These are phyloP conservation scores for Gila orcuttii DNA, from an alignment of 2,113 vertebrate genomes.

Conservation along the genomic window DNA sequence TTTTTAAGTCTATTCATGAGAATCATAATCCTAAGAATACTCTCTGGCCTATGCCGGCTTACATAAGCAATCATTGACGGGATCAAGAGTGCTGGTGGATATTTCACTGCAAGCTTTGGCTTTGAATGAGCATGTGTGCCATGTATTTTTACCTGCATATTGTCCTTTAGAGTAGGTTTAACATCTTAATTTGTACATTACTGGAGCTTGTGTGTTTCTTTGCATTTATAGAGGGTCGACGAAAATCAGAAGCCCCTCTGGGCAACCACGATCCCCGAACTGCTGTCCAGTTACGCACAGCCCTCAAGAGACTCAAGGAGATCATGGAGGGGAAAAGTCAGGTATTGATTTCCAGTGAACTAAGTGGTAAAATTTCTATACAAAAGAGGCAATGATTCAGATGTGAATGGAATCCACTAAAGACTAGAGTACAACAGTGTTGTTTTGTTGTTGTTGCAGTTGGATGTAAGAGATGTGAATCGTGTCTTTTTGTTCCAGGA, in stretches of 20 bases:
- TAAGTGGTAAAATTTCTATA: neutral
- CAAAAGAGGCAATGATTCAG: neutral
- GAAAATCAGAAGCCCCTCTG: slow-evolving; percentile 86
- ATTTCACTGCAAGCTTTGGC: neutral
- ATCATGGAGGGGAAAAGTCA: slow-evolving; percentile 99
- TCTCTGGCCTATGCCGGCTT: neutral
- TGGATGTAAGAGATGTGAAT: neutral
- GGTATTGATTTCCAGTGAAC: slow-evolving; percentile 72
- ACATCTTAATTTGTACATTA: neutral
- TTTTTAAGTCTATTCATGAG: neutral
- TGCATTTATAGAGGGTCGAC: slow-evolving; percentile 81
- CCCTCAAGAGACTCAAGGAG: slow-evolving; percentile 95
- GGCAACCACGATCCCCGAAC: slow-evolving; percentile 94
- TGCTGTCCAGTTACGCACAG: slow-evolving; percentile 94
- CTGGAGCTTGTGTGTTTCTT: neutral
- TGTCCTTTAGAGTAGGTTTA: slow-evolving; percentile 33
- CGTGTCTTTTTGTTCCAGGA: slow-evolving; percentile 76
- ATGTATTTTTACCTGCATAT: slow-evolving; percentile 29
- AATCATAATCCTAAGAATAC: neutral
- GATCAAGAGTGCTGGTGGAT: neutral
- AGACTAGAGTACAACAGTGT: neutral
- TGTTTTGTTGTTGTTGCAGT: neutral
- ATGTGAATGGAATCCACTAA: neutral
- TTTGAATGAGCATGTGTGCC: slow-evolving; percentile 9
- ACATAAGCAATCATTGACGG: slow-evolving; percentile 19